Conservation (phyloP, 2,797 vertebrate genomes). For the Sitta carolinensis region DNA sequence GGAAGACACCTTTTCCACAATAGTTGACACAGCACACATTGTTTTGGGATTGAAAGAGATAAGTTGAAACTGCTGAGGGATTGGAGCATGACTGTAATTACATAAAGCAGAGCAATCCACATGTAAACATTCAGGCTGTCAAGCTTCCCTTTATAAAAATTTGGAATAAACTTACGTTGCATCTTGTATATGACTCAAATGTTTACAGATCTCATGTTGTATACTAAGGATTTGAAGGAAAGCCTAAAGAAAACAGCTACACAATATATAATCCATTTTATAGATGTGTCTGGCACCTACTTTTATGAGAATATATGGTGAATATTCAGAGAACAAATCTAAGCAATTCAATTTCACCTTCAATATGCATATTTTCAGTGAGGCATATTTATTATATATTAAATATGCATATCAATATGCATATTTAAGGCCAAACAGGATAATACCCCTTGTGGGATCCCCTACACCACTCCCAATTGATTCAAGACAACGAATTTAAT, state of each 20-base stretch:
- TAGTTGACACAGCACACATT: neutral
- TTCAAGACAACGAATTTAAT: slow-evolving; percentile 17
- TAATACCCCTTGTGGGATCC: slow-evolving; percentile 40
- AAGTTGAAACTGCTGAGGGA: neutral
- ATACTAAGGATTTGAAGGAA: neutral
- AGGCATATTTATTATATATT: neutral
- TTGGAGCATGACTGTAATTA: neutral
- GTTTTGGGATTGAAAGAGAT: neutral
- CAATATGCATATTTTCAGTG: slow-evolving; percentile 14
- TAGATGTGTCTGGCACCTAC: neutral
- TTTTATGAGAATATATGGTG: slow-evolving; percentile 47
- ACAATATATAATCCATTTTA: neutral
- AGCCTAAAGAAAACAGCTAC: neutral
- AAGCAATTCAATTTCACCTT: slow-evolving; percentile 41
- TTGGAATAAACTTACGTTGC: neutral
- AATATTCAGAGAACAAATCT: slow-evolving; percentile 45
- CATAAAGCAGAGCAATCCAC: neutral
- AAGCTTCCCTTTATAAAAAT: neutral
- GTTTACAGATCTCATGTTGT: slow-evolving; percentile 4
- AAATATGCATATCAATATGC: neutral
- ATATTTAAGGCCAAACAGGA: slow-evolving; percentile 26
- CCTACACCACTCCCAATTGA: neutral
- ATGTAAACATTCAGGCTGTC: neutral
- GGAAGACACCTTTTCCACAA: neutral
- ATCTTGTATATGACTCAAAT: neutral